Evolutionary conservation across 2,797 vertebrate genomes (phyloP).

Genomic region (Nannoperca australis): DNA sequence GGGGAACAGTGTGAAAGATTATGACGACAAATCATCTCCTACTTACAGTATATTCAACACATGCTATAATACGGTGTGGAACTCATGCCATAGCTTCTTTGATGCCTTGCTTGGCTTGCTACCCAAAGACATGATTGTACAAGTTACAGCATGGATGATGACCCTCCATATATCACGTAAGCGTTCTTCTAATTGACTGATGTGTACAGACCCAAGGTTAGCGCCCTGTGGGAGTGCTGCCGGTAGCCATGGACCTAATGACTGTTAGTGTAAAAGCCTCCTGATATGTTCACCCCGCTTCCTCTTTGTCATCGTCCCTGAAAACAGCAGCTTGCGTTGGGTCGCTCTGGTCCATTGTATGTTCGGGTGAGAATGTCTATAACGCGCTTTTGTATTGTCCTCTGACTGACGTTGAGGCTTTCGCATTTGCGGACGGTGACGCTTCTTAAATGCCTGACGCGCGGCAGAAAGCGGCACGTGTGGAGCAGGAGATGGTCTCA

Average conservation of each 20-base stretch:
- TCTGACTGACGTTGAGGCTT: conserved; percentile 25
- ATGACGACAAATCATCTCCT: conserved; percentile 46
- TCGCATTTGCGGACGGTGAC: conserved; percentile 18
- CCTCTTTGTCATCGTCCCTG: conserved; percentile 21
- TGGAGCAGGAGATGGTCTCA: conserved; percentile 10
- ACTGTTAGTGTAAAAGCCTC: conserved; percentile 82
- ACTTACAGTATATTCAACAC: conserved; percentile 24
- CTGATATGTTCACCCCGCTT: conserved; percentile 31
- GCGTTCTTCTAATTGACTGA: conserved; percentile 50
- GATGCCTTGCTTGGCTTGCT: conserved; percentile 64
- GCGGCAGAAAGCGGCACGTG: neutral
- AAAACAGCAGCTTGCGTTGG: conserved; percentile 45
- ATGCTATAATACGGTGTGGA: conserved; percentile 48
- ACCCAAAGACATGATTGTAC: conserved; percentile 70
- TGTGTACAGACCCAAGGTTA: conserved; percentile 63
- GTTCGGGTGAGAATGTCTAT: conserved; percentile 30
- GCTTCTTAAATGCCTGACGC: neutral
- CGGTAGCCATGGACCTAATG: conserved; percentile 86
- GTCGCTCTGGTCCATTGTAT: conserved; percentile 35
- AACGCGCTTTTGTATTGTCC: conserved; percentile 15
- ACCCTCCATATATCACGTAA: conserved; percentile 34
- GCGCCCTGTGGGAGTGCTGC: conserved; percentile 69
- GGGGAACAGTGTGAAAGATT: conserved; percentile 42
- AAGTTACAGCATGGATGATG: conserved; percentile 56
- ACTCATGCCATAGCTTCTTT: conserved; percentile 55